Conservation (phyloP, 2,888 invertebrate genomes). For the Brachyptera putata region DNA sequence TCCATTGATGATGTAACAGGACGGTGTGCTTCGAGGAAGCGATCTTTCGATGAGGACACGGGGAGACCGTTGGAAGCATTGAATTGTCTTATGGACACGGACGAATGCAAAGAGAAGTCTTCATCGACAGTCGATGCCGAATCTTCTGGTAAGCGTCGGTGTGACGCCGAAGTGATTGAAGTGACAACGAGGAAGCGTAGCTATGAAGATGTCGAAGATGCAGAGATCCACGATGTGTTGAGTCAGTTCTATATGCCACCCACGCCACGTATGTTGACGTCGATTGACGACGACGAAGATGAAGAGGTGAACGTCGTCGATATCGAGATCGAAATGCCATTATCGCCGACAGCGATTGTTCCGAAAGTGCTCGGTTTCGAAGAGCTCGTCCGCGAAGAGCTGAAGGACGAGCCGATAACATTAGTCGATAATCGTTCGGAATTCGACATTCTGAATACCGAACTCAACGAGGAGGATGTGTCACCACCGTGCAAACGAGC, state of each 20-base stretch:
- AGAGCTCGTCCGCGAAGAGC: background rate
- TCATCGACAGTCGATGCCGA: conserved; percentile 37
- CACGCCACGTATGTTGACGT: conserved; percentile 62
- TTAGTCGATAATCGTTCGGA: background rate
- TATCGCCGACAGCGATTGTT: no score
- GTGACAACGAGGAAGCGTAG: conserved; percentile 41
- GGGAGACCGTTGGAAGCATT: conserved; percentile 16
- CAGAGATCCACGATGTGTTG: conserved; percentile 64
- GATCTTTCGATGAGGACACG: conserved; percentile 28
- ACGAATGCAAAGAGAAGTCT: conserved; percentile 47
- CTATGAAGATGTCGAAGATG: conserved; percentile 60
- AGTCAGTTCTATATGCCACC: conserved; percentile 68
- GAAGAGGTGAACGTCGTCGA: conserved; percentile 44
- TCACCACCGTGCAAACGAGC: conserved; percentile 26
- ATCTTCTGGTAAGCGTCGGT: background rate
- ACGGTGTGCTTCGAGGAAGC: conserved; percentile 27
- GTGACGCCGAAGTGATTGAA: background rate
- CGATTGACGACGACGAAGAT: conserved; percentile 55
- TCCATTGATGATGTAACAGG: conserved; percentile 8
- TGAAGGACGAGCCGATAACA: background rate
- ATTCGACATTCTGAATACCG: conserved; percentile 10
- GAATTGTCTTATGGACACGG: conserved; percentile 38
- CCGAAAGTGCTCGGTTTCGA: conserved; percentile 12
- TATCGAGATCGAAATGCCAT: conserved; percentile 37
- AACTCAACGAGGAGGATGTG: background rate